Conservation (phyloP, 2,113 vertebrate species). For the Loxodonta africana region DNA sequence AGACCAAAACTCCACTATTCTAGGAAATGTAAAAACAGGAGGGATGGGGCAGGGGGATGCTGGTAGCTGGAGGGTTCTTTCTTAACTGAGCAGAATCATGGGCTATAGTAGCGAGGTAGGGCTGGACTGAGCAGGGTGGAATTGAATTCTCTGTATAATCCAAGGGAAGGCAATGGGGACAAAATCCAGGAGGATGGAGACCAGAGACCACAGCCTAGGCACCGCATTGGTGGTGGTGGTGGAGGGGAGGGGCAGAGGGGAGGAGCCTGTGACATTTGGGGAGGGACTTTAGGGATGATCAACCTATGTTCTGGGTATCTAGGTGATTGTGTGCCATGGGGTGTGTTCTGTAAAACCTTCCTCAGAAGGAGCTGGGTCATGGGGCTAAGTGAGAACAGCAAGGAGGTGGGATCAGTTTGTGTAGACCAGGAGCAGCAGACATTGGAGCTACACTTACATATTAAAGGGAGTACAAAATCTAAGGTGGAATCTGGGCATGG, state of each 20-base stretch:
- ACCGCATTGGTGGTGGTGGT: not conserved
- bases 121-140: not conserved
- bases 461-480: not conserved
- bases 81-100: not conserved
- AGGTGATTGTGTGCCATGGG: not conserved
- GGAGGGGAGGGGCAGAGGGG: not conserved
- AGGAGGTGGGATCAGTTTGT: not conserved
- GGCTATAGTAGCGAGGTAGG: not conserved
- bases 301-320: not conserved
- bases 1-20: not conserved
- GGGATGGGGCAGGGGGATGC: not conserved
- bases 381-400: not conserved
- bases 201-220: not conserved
- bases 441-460: not conserved
- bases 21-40: not conserved
- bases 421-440: not conserved
- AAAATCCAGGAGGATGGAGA: not conserved
- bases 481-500: not conserved
- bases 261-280: not conserved
- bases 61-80: not conserved
- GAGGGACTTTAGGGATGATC: not conserved
- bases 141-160: not conserved
- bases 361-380: not conserved
- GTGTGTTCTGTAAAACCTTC: not conserved
- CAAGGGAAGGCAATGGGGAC: accelerated